A percentile compares a stretch with the other conserved stretches of the same genome.
Evolutionary conservation across 2,888 invertebrate species (phyloP).

Genomic region (Hirtodrosophila trivittata): DNA sequence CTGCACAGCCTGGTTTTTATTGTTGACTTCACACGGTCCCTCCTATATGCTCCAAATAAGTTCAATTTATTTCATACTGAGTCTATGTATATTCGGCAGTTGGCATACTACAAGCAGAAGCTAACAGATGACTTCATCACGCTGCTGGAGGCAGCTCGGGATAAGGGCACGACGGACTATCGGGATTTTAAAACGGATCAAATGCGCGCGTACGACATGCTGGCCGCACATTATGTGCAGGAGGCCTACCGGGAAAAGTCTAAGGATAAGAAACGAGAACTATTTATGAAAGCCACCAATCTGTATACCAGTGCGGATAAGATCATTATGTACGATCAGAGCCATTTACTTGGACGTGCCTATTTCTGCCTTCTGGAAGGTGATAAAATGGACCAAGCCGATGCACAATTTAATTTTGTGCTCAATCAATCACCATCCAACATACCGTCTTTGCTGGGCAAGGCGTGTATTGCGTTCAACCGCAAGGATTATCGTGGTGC

Average conservation of each 20-base stretch:
- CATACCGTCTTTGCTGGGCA: slow-evolving; percentile 98
- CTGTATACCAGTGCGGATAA: slow-evolving; percentile 99
- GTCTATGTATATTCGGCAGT: slow-evolving; percentile 86
- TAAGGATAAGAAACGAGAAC: slow-evolving; percentile 96
- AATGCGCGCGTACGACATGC: slow-evolving; percentile 98
- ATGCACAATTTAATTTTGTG: slow-evolving; percentile 99
- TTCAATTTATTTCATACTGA: too few relatives aligned
- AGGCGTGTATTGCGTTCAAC: slow-evolving; percentile 99
- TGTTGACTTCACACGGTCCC: too few relatives aligned
- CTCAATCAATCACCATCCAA: slow-evolving; percentile 97
- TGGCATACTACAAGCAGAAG: slow-evolving; percentile 97
- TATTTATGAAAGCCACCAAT: slow-evolving; percentile 97
- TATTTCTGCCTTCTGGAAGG: slow-evolving; percentile 99
- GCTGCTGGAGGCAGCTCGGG: slow-evolving; percentile 94
- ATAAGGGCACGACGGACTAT: slow-evolving; percentile 93
- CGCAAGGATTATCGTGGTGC: slow-evolving; percentile 98
- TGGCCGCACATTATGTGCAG: slow-evolving; percentile 99
- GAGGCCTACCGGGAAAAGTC: slow-evolving; percentile 97
- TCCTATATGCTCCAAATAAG: too few relatives aligned
- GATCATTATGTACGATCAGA: slow-evolving; percentile 99
- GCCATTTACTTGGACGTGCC: slow-evolving; percentile 98
- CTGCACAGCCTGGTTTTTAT: too few relatives aligned
- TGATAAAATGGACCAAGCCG: slow-evolving; percentile 99
- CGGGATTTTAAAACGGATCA: slow-evolving; percentile 97
- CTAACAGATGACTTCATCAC: slow-evolving; percentile 97